These are phyloP conservation scores for Therioaphis trifolii DNA, from an alignment of 2,888 invertebrate species.

Conservation along the genomic window DNA sequence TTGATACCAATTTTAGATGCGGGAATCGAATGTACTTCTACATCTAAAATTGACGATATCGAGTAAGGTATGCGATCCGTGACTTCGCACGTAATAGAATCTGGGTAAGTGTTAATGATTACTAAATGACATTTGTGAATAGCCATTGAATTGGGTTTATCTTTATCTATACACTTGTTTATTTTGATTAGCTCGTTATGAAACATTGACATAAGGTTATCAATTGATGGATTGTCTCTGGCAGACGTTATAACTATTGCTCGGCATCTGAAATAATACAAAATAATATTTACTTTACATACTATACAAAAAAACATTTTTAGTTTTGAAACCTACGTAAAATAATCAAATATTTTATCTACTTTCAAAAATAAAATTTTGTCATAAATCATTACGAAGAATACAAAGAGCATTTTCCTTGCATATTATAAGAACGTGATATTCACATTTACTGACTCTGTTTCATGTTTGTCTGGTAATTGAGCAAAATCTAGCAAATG, in stretches of 20 bases:
- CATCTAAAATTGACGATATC: conserved; percentile 79
- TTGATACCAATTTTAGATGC: conserved; percentile 80
- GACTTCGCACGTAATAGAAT: conserved; percentile 71
- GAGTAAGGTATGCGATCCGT: conserved; percentile 75
- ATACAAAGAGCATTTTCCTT: too few relatives aligned
- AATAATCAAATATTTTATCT: not conserved
- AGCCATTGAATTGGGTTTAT: conserved; percentile 71
- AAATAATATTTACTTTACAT: not conserved
- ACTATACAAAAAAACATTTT: too few relatives aligned
- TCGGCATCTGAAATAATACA: conserved; percentile 73
- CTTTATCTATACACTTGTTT: conserved; percentile 71
- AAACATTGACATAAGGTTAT: conserved; percentile 87
- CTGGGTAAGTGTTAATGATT: conserved; percentile 87
- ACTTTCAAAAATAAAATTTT: not conserved
- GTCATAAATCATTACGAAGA: too few relatives aligned
- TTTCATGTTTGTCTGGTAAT: too few relatives aligned
- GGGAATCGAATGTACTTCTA: conserved; percentile 84
- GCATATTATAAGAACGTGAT: too few relatives aligned
- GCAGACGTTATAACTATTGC: conserved; percentile 92
- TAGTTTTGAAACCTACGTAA: too few relatives aligned
- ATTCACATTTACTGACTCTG: too few relatives aligned
- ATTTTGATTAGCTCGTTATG: conserved; percentile 83
- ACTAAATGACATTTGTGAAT: conserved; percentile 91
- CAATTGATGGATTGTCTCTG: conserved; percentile 86
- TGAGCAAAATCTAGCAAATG: too few relatives aligned